Base-by-base conservation (phyloP, 2,797 vertebrate genomes). In the Halcyon badia region DNA sequence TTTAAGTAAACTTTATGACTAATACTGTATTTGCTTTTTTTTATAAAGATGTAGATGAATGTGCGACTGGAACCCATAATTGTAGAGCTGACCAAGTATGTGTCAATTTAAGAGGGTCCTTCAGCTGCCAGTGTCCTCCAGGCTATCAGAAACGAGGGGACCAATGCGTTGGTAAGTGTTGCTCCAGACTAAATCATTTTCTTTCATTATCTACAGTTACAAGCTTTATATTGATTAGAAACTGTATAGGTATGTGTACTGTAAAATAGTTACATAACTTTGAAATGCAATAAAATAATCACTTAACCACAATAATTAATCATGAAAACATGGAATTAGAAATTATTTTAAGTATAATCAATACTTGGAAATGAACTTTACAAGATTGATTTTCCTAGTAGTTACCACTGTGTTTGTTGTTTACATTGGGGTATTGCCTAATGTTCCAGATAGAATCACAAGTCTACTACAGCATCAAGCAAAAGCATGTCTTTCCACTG, bases 131-230 rank as follows among this genome's bases (percentile, higher is more conserved):
- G 84, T 99, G 99, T 97, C 98, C 96, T 78, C 93, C 97, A 2
- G 99, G 99, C 62, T 99, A 99, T 96, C 99, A 99, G 97, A 99
- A 98, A 96, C 98, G 97, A n/a, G 99, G 99, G 73, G 99, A 99
- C 24, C 99, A 98, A 70, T 99, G 99, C 46, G 96, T 99, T 28
- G 99, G 99, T 99, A 96, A 98, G 99, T 98, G 49, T 3, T 54
- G 9, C 35, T 21, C 69, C 19, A n/a, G 6, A 17, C 26, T 46
- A 42, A 39, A 1, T 15, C 11, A 9, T 57, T 42, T 69, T n/a
- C 62, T 58, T 30, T 48, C 14, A 3, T 42, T 52, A 20, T 3
- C 25, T 68, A 5, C 17, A 51, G 26, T n/a, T 52, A 25, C 70
- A 60, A 66, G 75, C 13, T 65, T 52, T 5, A 39, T 10, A 4